These are phyloP conservation scores for Elysia crispata DNA, from an alignment of 2,888 invertebrate genomes.

Conservation along the genomic window DNA sequence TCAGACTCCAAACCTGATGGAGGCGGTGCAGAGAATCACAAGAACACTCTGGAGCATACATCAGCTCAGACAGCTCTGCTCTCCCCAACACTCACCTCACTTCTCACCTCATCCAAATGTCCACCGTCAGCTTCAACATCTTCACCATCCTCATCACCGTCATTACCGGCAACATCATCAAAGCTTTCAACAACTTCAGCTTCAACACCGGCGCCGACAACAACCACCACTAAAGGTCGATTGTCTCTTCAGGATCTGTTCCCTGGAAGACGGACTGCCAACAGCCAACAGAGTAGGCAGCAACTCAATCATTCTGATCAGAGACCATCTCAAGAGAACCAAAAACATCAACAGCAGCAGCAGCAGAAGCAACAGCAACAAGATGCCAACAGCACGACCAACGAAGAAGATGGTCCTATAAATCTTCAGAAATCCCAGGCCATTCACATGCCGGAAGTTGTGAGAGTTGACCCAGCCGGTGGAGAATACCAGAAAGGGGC, in stretches of 20 bases:
- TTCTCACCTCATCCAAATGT: background rate
- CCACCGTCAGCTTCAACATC: background rate
- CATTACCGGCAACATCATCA: background rate
- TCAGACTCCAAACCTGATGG: no score
- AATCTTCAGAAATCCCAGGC: background rate
- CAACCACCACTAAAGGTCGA: background rate
- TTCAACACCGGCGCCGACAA: background rate
- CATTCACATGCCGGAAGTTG: no score
- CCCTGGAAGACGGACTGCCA: background rate
- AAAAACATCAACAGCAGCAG: background rate
- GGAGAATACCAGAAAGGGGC: background rate
- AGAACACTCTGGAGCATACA: no score
- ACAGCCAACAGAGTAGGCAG: no score
- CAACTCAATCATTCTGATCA: no score
- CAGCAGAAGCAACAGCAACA: background rate
- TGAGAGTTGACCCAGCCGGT: no score
- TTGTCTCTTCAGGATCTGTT: conserved; percentile 14
- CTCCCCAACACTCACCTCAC: no score
- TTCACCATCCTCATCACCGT: background rate
- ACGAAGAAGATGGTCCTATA: background rate
- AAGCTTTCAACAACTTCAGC: background rate
- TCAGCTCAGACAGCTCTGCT: no score
- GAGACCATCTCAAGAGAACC: background rate
- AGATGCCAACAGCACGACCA: background rate
- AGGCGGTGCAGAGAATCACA: no score